Percentiles rank a stretch among this genome's conserved stretches.
Evolutionary conservation across 1,140 invertebrate genomes (phyloP).

Genomic region (Aphaenogaster ashmeadi): DNA sequence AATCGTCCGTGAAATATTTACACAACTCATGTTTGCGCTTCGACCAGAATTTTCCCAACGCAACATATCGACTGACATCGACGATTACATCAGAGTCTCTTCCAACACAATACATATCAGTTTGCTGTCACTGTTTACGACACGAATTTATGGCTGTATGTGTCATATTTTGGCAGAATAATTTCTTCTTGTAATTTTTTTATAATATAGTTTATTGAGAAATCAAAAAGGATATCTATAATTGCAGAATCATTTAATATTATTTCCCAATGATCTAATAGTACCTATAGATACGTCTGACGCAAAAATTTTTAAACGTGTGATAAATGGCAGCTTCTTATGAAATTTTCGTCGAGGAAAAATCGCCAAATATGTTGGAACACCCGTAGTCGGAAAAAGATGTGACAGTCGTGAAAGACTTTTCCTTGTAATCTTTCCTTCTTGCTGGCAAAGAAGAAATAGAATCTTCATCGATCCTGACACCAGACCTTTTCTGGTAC

Average conservation of each 20-base stretch:
- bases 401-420: constrained; percentile 40
- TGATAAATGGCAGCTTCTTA: constrained; percentile 31
- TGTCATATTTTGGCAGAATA: not conserved
- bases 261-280: not conserved
- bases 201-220: not conserved
- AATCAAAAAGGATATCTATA: not conserved
- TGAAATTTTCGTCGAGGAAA: constrained; percentile 32
- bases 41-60: constrained; percentile 26
- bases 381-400: constrained; percentile 30
- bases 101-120: constrained; percentile 5
- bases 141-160: not conserved
- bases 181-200: too few species aligned
- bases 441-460: constrained; percentile 33
- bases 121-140: constrained; percentile 2
- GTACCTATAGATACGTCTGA: not conserved
- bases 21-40: constrained; percentile 49
- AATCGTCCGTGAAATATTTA: constrained; percentile 59
- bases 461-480: constrained; percentile 40
- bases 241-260: not conserved
- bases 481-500: constrained; percentile 20
- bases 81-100: constrained; percentile 36
- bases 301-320: constrained; percentile 13
- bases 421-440: constrained; percentile 45
- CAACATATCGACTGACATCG: constrained; percentile 24
- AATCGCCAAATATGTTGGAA: constrained; percentile 27